Evolutionary conservation across 2,888 invertebrate genomes (phyloP).

Genomic region (Mantis religiosa): DNA sequence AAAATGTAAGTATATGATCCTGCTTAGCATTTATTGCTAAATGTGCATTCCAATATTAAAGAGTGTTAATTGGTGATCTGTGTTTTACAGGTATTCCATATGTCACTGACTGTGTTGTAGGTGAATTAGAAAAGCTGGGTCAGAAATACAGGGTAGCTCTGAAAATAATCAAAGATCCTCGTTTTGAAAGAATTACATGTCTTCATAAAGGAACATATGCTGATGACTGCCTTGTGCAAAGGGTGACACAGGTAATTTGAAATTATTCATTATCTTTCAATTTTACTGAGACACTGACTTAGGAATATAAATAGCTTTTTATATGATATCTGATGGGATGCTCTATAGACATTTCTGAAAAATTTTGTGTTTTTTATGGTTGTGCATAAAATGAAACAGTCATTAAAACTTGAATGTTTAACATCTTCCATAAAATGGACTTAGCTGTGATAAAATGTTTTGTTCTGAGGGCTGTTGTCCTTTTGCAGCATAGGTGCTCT

Average conservation of each 20-base stretch:
- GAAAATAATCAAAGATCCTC: slow-evolving; percentile 81
- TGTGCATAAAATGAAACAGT: too few relatives aligned
- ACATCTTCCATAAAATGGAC: too few relatives aligned
- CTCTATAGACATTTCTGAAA: too few relatives aligned
- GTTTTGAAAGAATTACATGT: slow-evolving; percentile 90
- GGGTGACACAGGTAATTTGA: slow-evolving; percentile 71
- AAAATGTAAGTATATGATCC: slow-evolving; percentile 57
- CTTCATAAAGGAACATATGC: slow-evolving; percentile 98
- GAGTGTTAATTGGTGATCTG: background rate
- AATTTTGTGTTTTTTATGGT: too few relatives aligned
- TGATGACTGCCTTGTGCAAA: slow-evolving; percentile 94
- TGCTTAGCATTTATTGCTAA: background rate
- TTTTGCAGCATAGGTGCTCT: too few relatives aligned
- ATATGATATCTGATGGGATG: too few relatives aligned
- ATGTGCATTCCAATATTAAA: background rate
- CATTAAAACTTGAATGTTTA: too few relatives aligned
- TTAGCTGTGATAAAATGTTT: too few relatives aligned
- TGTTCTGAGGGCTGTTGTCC: too few relatives aligned
- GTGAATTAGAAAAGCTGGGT: slow-evolving; percentile 95
- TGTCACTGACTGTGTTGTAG: slow-evolving; percentile 96
- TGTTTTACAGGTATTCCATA: slow-evolving; percentile 78
- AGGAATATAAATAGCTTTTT: too few relatives aligned
- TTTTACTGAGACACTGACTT: too few relatives aligned
- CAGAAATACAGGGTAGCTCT: slow-evolving; percentile 91
- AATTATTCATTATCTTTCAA: background rate